These are phyloP conservation scores for Aplochiton taeniatus DNA, from an alignment of 2,797 vertebrate genomes.

Conservation along the genomic window DNA sequence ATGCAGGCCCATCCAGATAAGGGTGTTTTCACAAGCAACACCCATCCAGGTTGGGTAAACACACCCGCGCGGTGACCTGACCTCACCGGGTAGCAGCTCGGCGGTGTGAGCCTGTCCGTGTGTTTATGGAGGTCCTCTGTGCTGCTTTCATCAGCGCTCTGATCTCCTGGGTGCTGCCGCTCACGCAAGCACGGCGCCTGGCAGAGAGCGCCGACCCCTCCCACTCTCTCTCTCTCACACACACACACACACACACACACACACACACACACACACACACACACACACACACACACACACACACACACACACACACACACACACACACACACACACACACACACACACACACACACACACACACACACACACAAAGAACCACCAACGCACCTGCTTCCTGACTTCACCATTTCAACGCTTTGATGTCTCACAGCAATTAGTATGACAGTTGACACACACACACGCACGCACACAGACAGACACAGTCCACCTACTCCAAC, in stretches of 20 bases:
- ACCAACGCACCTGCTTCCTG: conserved; percentile 35
- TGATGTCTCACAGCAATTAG: conserved; percentile 38
- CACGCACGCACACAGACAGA: conserved; percentile 12
- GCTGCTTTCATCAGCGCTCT: too few relatives aligned
- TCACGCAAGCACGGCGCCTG: too few relatives aligned
- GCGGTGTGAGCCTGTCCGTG: too few relatives aligned
- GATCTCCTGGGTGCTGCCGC: too few relatives aligned
- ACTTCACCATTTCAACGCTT: conserved; percentile 17
- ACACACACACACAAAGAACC: neutral
- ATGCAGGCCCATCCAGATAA: too few relatives aligned
- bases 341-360: neutral
- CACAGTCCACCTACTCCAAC: too few relatives aligned
- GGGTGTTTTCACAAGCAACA: too few relatives aligned
- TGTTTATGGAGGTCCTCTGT: too few relatives aligned
- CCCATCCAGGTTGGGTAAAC: too few relatives aligned
- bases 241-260: neutral
- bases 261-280: neutral
- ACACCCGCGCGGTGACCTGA: too few relatives aligned
- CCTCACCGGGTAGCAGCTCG: too few relatives aligned
- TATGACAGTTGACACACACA: conserved; percentile 34
- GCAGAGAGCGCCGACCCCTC: too few relatives aligned
- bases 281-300: conserved; percentile 1
- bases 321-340: neutral
- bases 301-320: neutral
- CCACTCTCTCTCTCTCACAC: neutral